Evolutionary conservation across 2,888 invertebrate species (phyloP).

Genomic region (Cosmia pyralina): DNA sequence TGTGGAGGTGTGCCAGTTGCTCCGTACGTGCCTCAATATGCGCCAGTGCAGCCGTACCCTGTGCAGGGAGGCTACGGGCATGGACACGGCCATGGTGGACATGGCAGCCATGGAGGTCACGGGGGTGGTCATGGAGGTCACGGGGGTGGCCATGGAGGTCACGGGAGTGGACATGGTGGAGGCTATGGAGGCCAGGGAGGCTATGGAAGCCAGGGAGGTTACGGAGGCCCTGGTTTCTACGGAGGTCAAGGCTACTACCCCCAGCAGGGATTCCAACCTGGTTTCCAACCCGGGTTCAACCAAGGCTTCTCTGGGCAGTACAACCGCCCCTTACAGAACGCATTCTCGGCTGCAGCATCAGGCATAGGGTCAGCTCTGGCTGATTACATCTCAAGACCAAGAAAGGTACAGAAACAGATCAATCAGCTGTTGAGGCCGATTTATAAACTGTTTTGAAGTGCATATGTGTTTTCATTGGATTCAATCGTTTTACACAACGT

Average conservation of each 20-base stretch:
- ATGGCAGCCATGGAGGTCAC: slow-evolving; percentile 65
- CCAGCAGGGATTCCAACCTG: slow-evolving; percentile 53
- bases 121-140: slow-evolving; percentile 60
- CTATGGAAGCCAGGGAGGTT: slow-evolving; percentile 63
- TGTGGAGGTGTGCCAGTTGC: slow-evolving; percentile 71
- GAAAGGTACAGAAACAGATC: slow-evolving; percentile 80
- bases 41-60: slow-evolving; percentile 61
- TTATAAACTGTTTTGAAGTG: slow-evolving; percentile 78
- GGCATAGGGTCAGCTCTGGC: slow-evolving; percentile 89
- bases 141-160: slow-evolving; percentile 62
- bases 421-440: slow-evolving; percentile 82
- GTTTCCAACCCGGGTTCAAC: slow-evolving; percentile 48
- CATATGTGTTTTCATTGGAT: slow-evolving; percentile 13
- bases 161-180: slow-evolving; percentile 63
- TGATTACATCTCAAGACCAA: slow-evolving; percentile 82
- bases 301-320: slow-evolving; percentile 52
- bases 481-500: slow-evolving; percentile 5
- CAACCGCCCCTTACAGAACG: slow-evolving; percentile 80
- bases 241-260: slow-evolving; percentile 59
- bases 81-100: slow-evolving; percentile 65
- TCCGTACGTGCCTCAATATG: slow-evolving; percentile 60
- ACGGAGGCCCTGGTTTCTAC: slow-evolving; percentile 55
- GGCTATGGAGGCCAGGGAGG: slow-evolving; percentile 64
- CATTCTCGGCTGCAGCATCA: slow-evolving; percentile 85
- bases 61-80: slow-evolving; percentile 62